Evolutionary conservation across 2,113 vertebrate genomes (phyloP).

Genomic region (Mionectes macconnelli): DNA sequence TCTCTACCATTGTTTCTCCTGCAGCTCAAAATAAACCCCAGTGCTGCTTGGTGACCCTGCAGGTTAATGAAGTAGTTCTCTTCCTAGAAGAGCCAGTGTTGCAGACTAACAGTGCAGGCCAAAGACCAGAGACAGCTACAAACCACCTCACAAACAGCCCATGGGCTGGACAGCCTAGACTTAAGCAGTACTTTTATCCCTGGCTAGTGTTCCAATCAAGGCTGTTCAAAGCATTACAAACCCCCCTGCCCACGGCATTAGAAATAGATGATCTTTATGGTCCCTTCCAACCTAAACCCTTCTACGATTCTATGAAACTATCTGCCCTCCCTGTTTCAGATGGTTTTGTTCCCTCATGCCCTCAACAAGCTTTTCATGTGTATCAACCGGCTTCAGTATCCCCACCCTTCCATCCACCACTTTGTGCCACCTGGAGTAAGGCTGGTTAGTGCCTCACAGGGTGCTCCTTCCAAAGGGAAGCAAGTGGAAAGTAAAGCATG

Average conservation of each 20-base stretch:
- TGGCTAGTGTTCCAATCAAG: not conserved
- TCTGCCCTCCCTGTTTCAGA: not conserved
- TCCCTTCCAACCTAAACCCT: not conserved
- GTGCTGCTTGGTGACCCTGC: not conserved
- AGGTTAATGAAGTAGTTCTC: not conserved
- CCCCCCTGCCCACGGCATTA: not conserved
- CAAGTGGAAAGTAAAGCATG: not conserved
- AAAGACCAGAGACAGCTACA: not conserved
- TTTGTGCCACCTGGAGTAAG: not conserved
- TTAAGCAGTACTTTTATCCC: not conserved
- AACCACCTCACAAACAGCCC: not conserved
- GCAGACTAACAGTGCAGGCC: not conserved
- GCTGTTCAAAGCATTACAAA: not conserved
- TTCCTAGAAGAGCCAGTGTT: not conserved
- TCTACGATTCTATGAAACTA: not conserved
- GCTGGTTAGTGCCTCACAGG: not conserved
- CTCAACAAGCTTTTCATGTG: not conserved
- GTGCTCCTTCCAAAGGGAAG: not conserved
- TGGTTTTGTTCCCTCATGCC: fast-evolving
- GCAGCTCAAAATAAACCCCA: not conserved
- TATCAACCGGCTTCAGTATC: not conserved
- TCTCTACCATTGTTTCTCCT: not conserved
- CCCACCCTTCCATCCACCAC: not conserved
- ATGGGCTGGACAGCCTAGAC: not conserved
- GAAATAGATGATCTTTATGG: not conserved